Evolutionary conservation across 2,888 invertebrate species (phyloP), one percentile per base, ranked within the genome.

Genomic region (Scaeva pyrastri): DNA sequence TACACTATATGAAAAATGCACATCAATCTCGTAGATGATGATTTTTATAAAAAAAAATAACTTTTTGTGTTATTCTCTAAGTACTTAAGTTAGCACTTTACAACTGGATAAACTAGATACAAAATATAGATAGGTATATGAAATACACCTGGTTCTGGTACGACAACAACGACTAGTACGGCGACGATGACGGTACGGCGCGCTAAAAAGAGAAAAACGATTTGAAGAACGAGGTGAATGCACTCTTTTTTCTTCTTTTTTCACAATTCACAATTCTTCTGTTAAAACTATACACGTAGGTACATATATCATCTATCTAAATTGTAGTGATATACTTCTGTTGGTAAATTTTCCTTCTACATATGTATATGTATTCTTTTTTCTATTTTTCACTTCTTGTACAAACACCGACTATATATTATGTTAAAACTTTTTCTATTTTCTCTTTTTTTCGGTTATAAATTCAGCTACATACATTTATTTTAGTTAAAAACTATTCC

Each of bases 161-260:
- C 77, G 60, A 77, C 73, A 77, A 60, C 73, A 31, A 55, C 62
- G 48, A 71, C 70, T 62, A 64, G 48, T 50, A 66, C 76, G 48
- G 16, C 80, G 62, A 81, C 68, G 79, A 83, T 62, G 78, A 76
- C 72, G 76, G 72, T 73, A 74, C 73, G 77, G 71, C 74, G 86
- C 86, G 86, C 77, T 74, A 86, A 86, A 86, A 77, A 86, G 86
- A 86, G 86, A 86, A 82, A 77, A 78, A 86, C 70, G 86, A 82
- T 82, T 31, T 62, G 82, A 77, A 86, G 68, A 64, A 64, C 45
- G 50, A 68, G 86, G 86, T 86, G 81, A 86, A 86, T 86, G 86
- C 86, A 86, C 86, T 86, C 86, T 81, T 81, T 86, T 84, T 86
- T 56, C 71, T 16, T 56, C 31, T 62, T 55, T 75, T 73, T 72